Conservation (phyloP, 2,113 vertebrate genomes). For the Cheirogaleus medius region DNA sequence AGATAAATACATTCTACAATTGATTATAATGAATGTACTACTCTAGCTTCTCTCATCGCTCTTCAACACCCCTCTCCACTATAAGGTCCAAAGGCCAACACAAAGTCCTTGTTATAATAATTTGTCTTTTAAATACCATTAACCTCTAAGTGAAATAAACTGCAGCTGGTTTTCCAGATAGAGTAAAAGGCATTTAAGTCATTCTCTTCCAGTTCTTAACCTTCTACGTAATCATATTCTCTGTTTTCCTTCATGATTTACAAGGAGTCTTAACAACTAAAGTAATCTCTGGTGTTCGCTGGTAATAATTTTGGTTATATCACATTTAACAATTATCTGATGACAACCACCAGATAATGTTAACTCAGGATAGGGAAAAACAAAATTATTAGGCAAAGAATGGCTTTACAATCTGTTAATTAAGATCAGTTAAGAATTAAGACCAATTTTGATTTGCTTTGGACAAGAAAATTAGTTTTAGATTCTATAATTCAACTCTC, state of each 20-base stretch:
- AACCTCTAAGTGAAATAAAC: background rate
- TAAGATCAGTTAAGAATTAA: background rate
- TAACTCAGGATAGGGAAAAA: background rate
- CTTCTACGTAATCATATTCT: background rate
- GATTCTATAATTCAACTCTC: background rate
- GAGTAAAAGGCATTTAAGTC: background rate
- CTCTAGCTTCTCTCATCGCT: background rate
- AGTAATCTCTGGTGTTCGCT: background rate
- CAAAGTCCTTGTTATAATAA: background rate
- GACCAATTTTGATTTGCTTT: background rate
- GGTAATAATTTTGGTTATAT: background rate
- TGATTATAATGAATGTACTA: background rate
- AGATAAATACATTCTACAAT: background rate
- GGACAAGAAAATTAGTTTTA: background rate
- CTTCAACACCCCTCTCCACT: background rate
- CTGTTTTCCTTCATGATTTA: background rate
- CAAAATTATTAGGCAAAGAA: background rate
- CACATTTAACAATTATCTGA: background rate
- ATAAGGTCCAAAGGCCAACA: background rate
- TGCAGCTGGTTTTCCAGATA: background rate
- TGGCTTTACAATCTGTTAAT: background rate
- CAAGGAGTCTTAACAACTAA: background rate
- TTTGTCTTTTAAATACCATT: background rate
- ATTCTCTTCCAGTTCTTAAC: background rate
- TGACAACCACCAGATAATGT: background rate